Conservation (phyloP, 2,797 vertebrate species). For the Taeniopygia guttata region DNA sequence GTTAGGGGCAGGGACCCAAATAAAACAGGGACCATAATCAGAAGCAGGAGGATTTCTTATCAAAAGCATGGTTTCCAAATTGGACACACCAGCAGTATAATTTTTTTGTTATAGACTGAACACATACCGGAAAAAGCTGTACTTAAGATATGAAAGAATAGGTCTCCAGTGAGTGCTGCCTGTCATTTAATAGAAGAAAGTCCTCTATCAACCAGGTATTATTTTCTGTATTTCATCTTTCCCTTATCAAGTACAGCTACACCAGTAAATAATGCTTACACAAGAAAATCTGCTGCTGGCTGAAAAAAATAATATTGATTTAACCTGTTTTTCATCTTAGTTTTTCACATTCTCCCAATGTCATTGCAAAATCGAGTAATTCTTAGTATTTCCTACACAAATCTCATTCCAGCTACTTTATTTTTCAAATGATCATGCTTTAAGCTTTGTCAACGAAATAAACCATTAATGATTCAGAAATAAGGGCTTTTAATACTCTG, state of each 20-base stretch:
- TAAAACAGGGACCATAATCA: background rate
- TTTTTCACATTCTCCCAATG: background rate
- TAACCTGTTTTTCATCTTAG: background rate
- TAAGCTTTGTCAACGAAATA: background rate
- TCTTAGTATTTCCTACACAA: background rate
- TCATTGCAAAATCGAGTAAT: background rate
- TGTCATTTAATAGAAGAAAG: background rate
- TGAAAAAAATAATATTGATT: background rate
- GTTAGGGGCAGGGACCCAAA: background rate
- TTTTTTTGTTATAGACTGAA: background rate
- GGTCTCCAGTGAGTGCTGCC: background rate
- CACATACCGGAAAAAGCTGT: background rate
- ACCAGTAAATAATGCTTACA: background rate
- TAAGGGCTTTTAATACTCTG: background rate
- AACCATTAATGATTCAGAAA: background rate
- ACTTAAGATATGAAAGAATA: background rate
- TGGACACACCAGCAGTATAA: background rate
- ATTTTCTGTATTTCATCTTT: background rate
- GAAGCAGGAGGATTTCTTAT: background rate
- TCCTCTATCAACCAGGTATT: background rate
- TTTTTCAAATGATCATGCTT: background rate
- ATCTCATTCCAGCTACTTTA: background rate
- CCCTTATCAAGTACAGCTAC: background rate
- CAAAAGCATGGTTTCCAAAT: background rate
- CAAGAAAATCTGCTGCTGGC: background rate